Conservation (phyloP, 1,140 invertebrate species). For the Scaptomyza montana region DNA sequence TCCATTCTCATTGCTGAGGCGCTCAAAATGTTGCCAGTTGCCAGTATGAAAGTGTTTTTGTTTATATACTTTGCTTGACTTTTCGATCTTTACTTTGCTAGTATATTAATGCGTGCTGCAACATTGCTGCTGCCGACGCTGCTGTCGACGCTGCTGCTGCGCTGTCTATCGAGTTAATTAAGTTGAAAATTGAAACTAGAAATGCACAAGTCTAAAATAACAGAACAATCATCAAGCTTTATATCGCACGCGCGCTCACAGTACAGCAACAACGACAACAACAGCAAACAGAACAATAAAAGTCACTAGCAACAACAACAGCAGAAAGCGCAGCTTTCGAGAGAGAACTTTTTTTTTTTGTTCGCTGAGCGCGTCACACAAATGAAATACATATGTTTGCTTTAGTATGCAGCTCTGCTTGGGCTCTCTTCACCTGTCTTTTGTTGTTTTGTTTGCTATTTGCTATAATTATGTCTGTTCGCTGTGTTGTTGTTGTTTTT, state of each 20-base stretch:
- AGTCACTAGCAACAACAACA: slow-evolving; percentile 11
- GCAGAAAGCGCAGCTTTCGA: slow-evolving; percentile 42
- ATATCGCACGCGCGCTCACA: slow-evolving; percentile 61
- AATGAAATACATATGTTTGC: not conserved
- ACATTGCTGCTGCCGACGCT: slow-evolving; percentile 36
- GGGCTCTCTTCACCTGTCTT: slow-evolving; percentile 32
- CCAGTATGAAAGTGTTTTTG: slow-evolving; percentile 1
- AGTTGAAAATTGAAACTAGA: slow-evolving; percentile 41
- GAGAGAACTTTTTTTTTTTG: slow-evolving; percentile 21
- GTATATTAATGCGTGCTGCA: slow-evolving; percentile 2
- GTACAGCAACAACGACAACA: slow-evolving; percentile 24
- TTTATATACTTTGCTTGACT: slow-evolving; percentile 15
- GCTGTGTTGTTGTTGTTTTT: slow-evolving; percentile 41
- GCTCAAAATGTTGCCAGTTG: slow-evolving; percentile 42
- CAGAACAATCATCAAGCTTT: slow-evolving; percentile 48
- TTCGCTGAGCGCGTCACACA: slow-evolving; percentile 23
- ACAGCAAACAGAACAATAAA: slow-evolving; percentile 43
- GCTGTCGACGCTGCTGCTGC: slow-evolving; percentile 22
- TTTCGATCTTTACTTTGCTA: slow-evolving; percentile 26
- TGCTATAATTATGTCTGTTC: slow-evolving; percentile 36
- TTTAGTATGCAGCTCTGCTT: slow-evolving; percentile 17
- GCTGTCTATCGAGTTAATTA: slow-evolving; percentile 27
- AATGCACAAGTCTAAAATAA: slow-evolving; percentile 12
- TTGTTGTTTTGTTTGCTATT: slow-evolving; percentile 40
- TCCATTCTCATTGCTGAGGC: slow-evolving; percentile 84